A percentile compares a stretch with the other conserved stretches of the same genome.
Evolutionary conservation across 2,797 vertebrate genomes (phyloP).

Genomic region (Cetoscarus ocellatus): DNA sequence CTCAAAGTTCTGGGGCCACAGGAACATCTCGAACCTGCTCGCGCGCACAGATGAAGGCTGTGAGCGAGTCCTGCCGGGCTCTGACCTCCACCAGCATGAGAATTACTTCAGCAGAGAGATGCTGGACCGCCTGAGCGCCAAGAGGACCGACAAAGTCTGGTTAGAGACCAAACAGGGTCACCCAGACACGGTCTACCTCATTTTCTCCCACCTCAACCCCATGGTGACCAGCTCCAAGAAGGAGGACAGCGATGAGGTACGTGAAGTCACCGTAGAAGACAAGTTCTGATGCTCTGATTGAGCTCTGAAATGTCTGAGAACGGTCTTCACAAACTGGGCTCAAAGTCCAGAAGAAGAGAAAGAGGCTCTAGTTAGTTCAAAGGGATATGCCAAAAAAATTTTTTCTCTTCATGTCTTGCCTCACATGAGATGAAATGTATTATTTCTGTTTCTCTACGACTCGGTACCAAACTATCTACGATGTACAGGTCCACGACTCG

Average conservation of each 20-base stretch:
- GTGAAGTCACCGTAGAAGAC: not conserved
- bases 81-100: conserved; percentile 69
- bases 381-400: no score
- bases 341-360: no score
- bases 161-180: conserved; percentile 83
- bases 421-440: no score
- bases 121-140: conserved; percentile 90
- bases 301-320: no score
- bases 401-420: no score
- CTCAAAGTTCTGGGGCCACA: conserved; percentile 94
- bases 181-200: conserved; percentile 86
- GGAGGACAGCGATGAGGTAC: conserved; percentile 50
- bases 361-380: no score
- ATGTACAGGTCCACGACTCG: no score
- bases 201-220: conserved; percentile 91
- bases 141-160: conserved; percentile 89
- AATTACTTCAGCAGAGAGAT: conserved; percentile 91
- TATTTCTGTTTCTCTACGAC: no score
- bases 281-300: no score
- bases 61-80: conserved; percentile 67
- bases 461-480: no score
- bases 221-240: conserved; percentile 75
- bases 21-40: conserved; percentile 87
- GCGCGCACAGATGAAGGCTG: conserved; percentile 59
- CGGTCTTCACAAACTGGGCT: no score